Base-by-base conservation (phyloP, 2,888 invertebrate genomes). In the Alloplasta piceator region DNA sequence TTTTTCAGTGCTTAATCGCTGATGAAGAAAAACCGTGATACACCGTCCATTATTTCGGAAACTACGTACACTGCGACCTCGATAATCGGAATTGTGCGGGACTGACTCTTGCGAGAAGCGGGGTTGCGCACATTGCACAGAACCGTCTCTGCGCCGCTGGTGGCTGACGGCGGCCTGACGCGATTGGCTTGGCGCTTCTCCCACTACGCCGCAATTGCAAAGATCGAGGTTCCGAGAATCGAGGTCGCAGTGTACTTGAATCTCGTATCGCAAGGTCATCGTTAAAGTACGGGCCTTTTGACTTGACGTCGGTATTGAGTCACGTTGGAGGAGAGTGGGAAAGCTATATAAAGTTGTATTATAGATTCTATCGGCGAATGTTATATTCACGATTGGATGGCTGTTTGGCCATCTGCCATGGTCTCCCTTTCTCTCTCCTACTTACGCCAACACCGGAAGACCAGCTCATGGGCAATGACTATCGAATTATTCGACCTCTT, bases 361-460 rank as follows among this genome's bases (percentile, higher is more conserved):
- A 67, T 64, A 74, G 77, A 81, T 77, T 64, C 38, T 78, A 78
- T 78, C 81, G 81, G 55, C 14, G 55, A 56, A 55, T 66, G 63
- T 70, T 64, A 66, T 74, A 78, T 60, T 74, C 70, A 50, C 74
- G 70, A 81, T 74, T 66, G 81, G 64, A 81, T 78, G 78, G 74
- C 63, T 71, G 71, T 61, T 82, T 83, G 82, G 80, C 83, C 82
- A 83, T 83, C 80, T 82, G 83, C 82, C 82, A 77, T 71, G 73
- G 72, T 76, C 70, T 63, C 41, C 48, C 55, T 55, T 14, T 7
- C 9, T 41, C 14, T 14, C 55, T 64, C 56, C 14, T 43, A n/a
- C 50, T 64, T 66, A 46, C 39, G 38, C n/a, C 14, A 26, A 26
- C 26, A 26, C 26, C 26, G 26, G 26, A 26, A 26, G 50, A 58